These are phyloP conservation scores for Brachyalestes nurse DNA, from an alignment of 2,797 vertebrate genomes.

Conservation along the genomic window DNA sequence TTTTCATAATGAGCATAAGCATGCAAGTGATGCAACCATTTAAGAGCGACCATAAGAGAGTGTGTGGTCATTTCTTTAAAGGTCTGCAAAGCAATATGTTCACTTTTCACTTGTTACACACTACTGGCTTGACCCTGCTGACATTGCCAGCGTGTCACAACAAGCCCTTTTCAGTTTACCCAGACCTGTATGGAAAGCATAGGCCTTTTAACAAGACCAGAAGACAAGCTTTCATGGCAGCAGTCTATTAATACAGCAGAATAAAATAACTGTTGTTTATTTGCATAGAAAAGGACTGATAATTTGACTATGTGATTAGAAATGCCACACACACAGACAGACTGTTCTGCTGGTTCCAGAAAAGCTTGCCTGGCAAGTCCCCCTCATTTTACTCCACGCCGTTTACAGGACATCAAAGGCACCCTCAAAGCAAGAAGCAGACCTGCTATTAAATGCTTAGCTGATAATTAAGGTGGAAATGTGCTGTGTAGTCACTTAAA, in stretches of 20 bases:
- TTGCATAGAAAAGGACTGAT: conserved; percentile 14
- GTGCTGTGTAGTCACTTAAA: background rate
- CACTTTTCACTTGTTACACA: background rate
- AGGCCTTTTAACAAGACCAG: background rate
- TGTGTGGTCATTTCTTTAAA: background rate
- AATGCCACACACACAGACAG: background rate
- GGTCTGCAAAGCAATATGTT: background rate
- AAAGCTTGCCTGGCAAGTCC: conserved; percentile 30
- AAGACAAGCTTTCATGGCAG: background rate
- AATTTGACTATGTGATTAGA: background rate
- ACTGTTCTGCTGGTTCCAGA: conserved; percentile 11
- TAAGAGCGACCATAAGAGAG: background rate
- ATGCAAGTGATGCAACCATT: background rate
- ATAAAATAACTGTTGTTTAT: conserved; percentile 23
- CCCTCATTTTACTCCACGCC: conserved; percentile 8
- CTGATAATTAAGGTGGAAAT: conserved; percentile 13
- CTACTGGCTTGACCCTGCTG: background rate
- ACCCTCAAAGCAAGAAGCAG: background rate
- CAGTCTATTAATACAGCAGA: background rate
- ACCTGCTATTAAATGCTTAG: background rate
- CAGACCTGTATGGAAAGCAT: background rate
- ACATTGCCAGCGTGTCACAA: background rate
- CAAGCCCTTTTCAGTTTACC: conserved; percentile 1
- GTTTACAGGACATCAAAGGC: background rate
- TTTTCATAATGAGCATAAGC: conserved; percentile 10